phyloP scores from a whole-genome alignment of 2,888 invertebrate species.

The Eupeodes luniger region DNA sequence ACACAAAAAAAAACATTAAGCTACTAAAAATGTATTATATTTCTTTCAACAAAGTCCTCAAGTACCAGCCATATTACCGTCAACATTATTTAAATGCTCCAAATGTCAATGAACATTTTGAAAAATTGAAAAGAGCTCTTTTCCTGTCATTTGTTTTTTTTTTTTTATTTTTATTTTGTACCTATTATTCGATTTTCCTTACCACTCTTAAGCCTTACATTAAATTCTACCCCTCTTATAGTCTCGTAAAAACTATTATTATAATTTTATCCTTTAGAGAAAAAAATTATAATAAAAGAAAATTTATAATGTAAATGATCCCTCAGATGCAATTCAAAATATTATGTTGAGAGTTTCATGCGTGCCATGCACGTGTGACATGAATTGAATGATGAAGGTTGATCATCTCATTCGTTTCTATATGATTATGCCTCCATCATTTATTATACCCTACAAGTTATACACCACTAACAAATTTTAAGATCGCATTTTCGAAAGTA shows the following conservation, averaged over 20 bases:
- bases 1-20: background rate
- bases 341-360: slow-evolving; percentile 36
- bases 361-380: slow-evolving; percentile 70
- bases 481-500: slow-evolving; percentile 47
- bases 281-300: slow-evolving; percentile 20
- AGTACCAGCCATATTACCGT: slow-evolving; percentile 1
- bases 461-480: slow-evolving; percentile 20
- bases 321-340: slow-evolving; percentile 48
- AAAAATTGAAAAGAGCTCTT: slow-evolving; percentile 56
- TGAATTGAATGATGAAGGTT: slow-evolving; percentile 58
- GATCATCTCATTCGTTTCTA: slow-evolving; percentile 34
- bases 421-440: slow-evolving; percentile 9
- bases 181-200: slow-evolving; percentile 19
- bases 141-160: slow-evolving; percentile 68
- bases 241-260: background rate
- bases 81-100: slow-evolving; percentile 38
- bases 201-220: slow-evolving; percentile 26
- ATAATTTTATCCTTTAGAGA: slow-evolving; percentile 9
- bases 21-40: background rate
- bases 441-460: background rate
- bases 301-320: slow-evolving; percentile 52
- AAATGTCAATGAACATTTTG: slow-evolving; percentile 37
- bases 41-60: slow-evolving; percentile 27
- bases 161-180: slow-evolving; percentile 42
- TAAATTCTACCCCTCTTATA: slow-evolving; percentile 53